Percentiles rank a stretch among this genome's conserved stretches.
These are phyloP conservation scores for Cliona cf. orientalis DNA, from an alignment of 37 sponge, comb jelly and placozoan species.

Conservation along the genomic window DNA sequence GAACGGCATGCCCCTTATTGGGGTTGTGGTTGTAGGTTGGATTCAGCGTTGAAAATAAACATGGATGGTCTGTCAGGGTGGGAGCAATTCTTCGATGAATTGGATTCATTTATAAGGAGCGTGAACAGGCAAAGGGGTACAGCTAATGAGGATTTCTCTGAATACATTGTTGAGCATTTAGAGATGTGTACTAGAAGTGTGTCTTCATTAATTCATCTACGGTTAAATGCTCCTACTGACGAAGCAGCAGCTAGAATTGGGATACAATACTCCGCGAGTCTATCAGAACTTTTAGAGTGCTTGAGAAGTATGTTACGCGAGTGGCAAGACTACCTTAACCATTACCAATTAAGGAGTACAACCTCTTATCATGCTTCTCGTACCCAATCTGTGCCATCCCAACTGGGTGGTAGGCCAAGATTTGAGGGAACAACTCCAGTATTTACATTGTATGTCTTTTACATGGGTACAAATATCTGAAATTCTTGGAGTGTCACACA, in stretches of 20 bases:
- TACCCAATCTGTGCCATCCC: not conserved
- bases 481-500: slow-evolving; percentile 38
- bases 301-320: not conserved
- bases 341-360: not conserved
- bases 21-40: too few relatives aligned
- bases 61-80: not conserved
- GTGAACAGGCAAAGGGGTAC: not conserved
- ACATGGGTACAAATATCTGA: not conserved
- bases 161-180: not conserved
- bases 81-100: not conserved
- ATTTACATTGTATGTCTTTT: slow-evolving; percentile 18
- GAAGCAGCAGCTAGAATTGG: too few relatives aligned
- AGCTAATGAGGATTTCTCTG: not conserved
- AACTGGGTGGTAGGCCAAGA: slow-evolving; percentile 8
- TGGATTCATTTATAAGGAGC: not conserved
- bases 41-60: too few relatives aligned
- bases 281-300: too few relatives aligned
- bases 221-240: too few relatives aligned
- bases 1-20: too few relatives aligned
- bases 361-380: not conserved
- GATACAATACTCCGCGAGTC: too few relatives aligned
- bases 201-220: not conserved
- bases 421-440: slow-evolving; percentile 29
- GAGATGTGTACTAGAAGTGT: not conserved
- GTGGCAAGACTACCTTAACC: not conserved